Percentiles rank a stretch among this genome's conserved stretches.
These are phyloP conservation scores for Staurois parvus DNA, from an alignment of 2,797 vertebrate genomes.

Conservation along the genomic window DNA sequence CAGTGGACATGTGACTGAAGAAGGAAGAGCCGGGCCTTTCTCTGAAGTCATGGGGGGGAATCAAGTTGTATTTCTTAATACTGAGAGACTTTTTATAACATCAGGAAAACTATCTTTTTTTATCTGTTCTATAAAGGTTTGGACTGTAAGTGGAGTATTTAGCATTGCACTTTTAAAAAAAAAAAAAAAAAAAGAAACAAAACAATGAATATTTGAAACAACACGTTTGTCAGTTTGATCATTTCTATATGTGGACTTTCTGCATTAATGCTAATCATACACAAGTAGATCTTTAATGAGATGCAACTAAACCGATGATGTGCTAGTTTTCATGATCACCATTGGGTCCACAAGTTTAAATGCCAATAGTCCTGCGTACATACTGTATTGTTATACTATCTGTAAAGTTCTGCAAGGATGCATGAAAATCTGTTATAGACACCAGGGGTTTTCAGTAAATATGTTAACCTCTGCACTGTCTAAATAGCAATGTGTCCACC, in stretches of 20 bases:
- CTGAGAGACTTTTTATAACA: constrained; percentile 62
- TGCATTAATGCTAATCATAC: background rate
- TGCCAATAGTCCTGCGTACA: too few species aligned
- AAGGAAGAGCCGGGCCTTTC: constrained; percentile 63
- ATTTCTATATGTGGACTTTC: background rate
- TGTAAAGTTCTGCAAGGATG: too few species aligned
- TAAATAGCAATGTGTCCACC: too few species aligned
- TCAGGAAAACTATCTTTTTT: constrained; percentile 57
- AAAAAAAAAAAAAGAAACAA: constrained; percentile 36
- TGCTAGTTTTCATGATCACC: too few species aligned
- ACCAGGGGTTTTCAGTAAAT: too few species aligned
- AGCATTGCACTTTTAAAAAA: constrained; percentile 72
- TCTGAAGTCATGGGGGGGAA: constrained; percentile 29
- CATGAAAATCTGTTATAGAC: too few species aligned
- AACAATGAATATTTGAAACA: constrained; percentile 47
- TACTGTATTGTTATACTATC: too few species aligned
- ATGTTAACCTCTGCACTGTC: too few species aligned
- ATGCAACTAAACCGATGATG: background rate
- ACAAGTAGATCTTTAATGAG: background rate
- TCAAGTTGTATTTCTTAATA: constrained; percentile 51
- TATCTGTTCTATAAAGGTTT: constrained; percentile 64
- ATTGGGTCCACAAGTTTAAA: too few species aligned
- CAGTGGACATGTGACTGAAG: constrained; percentile 26
- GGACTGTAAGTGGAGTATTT: constrained; percentile 67
- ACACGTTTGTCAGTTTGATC: constrained; percentile 15